Conservation (phyloP, 2,113 vertebrate species). For the Lynx canadensis region DNA sequence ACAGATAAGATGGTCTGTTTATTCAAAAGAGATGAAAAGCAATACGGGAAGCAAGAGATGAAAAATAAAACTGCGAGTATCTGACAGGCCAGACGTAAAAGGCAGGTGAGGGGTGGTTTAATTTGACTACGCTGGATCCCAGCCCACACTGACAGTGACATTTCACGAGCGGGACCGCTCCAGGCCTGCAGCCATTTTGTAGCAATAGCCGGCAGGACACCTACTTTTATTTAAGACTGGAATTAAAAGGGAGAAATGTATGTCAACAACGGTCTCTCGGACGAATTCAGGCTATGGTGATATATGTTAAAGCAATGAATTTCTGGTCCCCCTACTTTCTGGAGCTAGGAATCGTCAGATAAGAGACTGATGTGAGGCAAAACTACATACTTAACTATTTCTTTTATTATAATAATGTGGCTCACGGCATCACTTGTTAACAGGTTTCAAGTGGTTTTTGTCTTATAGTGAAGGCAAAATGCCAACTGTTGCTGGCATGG, state of each 20-base stretch:
- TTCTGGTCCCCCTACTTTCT: not conserved
- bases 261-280: not conserved
- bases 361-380: not conserved
- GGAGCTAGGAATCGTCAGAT: not conserved
- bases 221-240: not conserved
- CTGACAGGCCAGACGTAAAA: not conserved
- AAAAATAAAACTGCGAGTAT: not conserved
- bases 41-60: not conserved
- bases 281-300: not conserved
- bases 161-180: not conserved
- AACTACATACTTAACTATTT: not conserved
- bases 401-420: not conserved
- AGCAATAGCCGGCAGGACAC: not conserved
- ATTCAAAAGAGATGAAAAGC: slow-evolving; percentile 58
- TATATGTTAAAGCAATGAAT: not conserved
- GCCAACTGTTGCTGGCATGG: not conserved
- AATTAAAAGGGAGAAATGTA: not conserved
- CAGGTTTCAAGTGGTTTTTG: not conserved
- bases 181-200: not conserved
- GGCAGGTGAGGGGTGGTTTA: not conserved
- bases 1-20: slow-evolving; percentile 19
- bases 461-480: not conserved
- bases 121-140: not conserved
- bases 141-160: not conserved
- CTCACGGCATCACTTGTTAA: not conserved